These are phyloP conservation scores for Pachyrhynchus sulphureomaculatus DNA, from an alignment of 1,140 invertebrate genomes.

Conservation along the genomic window DNA sequence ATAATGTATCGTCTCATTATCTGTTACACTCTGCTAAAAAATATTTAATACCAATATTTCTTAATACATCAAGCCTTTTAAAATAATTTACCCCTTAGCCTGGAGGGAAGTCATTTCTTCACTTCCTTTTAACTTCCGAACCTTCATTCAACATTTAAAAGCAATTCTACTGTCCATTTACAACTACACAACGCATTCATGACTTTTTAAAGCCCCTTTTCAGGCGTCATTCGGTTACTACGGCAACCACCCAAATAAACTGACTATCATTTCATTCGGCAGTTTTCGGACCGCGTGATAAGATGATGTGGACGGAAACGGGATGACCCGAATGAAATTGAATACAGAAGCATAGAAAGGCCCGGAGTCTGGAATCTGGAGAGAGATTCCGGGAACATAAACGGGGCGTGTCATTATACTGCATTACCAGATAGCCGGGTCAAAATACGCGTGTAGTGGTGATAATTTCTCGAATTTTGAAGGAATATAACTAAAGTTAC, in stretches of 20 bases:
- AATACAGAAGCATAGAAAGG: neutral
- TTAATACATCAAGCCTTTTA: no score
- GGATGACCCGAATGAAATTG: conserved; percentile 5
- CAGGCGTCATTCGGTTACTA: conserved; percentile 8
- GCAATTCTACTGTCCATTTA: conserved; percentile 10
- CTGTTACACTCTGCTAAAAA: no score
- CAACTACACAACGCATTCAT: conserved; percentile 5
- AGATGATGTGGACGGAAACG: conserved; percentile 12
- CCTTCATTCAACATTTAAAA: conserved; percentile 18
- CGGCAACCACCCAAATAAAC: neutral
- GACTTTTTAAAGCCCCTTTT: neutral
- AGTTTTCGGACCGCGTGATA: conserved; percentile 7
- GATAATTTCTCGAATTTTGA: neutral
- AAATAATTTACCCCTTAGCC: no score
- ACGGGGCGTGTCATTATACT: conserved; percentile 19
- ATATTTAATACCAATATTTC: no score
- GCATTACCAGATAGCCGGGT: conserved; percentile 15
- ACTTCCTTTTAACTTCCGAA: neutral
- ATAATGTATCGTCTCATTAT: no score
- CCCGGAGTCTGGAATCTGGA: conserved; percentile 19
- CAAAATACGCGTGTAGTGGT: neutral
- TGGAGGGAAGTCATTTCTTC: neutral
- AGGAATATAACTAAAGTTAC: no score
- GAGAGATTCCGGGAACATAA: conserved; percentile 15
- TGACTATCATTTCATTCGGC: neutral